Evolutionary conservation across 2,888 invertebrate species (phyloP), one percentile per base, ranked within the genome.

Genomic region (Torymus texanus): DNA sequence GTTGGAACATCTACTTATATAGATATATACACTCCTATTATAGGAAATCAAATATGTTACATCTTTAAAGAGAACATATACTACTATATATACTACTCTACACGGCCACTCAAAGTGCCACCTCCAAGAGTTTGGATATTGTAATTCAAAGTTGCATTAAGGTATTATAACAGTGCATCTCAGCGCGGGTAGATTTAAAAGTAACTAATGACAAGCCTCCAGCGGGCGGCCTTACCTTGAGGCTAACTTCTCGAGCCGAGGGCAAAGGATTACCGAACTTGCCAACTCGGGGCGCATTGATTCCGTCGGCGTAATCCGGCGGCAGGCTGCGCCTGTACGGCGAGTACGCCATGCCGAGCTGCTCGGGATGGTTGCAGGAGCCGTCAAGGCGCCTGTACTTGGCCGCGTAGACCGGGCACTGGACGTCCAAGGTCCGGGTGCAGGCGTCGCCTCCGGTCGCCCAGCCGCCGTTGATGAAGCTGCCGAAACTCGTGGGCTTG

Each of bases 301-400:
- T 92, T 91, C 96, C 96, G 87, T 97, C 96, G 12, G 92, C 93
- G 88, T 97, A 97, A 85, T 93, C 94, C 0, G 96, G 93, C 0
- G 94, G 93, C 8, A 97, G 87, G n/a, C 93, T 92, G 86, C 96
- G 92, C 75, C 95, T 92, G 84, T 95, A 97, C 0, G 95, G 94
- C n/a, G 92, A 93, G 87, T 94, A 93, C 0, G 95, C 92, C 0
- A 94, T 93, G 0, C 97, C 97, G 92, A 93, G 95, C 2, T 90
- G 90, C n/a, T 91, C 88, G 0, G 94, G 93, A 83, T 95, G 91
- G 87, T 97, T 97, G 88, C 97, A 97, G 2, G 93, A 92, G 0
- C 97, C 97, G 84, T 95, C 94, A 56, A 93, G 91, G 0, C 92
- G 92, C 18, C 97, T 91, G 88, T 94, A 97, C 18, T 71, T 74